Evolutionary conservation across 1,140 invertebrate genomes (phyloP).

Genomic region (Mizuhopecten yessoensis): DNA sequence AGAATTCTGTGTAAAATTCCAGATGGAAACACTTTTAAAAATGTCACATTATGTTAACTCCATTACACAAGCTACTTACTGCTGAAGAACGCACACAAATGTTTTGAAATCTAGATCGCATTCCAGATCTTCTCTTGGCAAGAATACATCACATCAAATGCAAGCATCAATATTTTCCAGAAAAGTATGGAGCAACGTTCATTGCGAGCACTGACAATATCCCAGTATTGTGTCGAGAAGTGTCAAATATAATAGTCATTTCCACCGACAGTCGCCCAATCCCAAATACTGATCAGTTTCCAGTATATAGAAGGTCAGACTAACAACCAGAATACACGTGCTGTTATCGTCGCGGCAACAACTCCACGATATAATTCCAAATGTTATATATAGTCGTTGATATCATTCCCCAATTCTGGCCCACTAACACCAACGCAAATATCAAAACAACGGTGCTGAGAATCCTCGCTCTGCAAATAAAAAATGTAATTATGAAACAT

Average conservation of each 20-base stretch:
- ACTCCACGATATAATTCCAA: slow-evolving; percentile 39
- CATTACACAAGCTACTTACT: neutral
- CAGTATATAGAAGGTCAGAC: neutral
- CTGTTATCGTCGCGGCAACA: slow-evolving; percentile 49
- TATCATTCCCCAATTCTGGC: slow-evolving; percentile 55
- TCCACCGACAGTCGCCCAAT: neutral
- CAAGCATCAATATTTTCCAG: neutral
- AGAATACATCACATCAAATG: neutral
- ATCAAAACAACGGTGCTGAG: slow-evolving; percentile 68
- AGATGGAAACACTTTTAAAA: neutral
- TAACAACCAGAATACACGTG: neutral
- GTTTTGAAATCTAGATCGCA: too few species aligned
- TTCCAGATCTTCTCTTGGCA: neutral
- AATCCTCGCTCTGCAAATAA: slow-evolving; percentile 68
- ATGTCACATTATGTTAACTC: neutral
- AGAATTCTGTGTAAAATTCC: neutral
- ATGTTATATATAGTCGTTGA: slow-evolving; percentile 21
- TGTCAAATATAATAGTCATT: neutral
- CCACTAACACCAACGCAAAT: slow-evolving; percentile 55
- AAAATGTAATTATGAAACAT: slow-evolving; percentile 43
- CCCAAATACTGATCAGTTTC: neutral
- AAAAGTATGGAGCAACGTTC: neutral
- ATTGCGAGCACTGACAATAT: neutral
- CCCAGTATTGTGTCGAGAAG: neutral
- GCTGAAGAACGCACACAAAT: neutral